These are phyloP conservation scores for Drosophila pectinifera DNA, from an alignment of 1,140 invertebrate species.

Conservation along the genomic window DNA sequence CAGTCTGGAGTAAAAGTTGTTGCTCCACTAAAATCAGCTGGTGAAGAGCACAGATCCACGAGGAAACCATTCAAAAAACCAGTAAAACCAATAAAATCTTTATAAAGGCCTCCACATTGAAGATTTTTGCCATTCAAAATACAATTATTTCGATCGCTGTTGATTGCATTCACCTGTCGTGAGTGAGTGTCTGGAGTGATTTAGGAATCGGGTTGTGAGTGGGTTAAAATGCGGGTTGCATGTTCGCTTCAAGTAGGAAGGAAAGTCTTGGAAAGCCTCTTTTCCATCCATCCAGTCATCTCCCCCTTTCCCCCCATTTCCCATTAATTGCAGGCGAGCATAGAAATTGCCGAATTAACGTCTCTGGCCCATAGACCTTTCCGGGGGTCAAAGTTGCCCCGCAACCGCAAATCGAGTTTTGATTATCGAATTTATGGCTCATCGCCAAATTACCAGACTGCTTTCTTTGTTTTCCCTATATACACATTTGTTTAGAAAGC, in stretches of 20 bases:
- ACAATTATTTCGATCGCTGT: constrained; percentile 58
- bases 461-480: constrained; percentile 42
- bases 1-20: constrained; percentile 56
- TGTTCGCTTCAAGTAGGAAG: constrained; percentile 31
- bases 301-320: constrained; percentile 18
- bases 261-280: constrained; percentile 1
- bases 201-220: constrained; percentile 33
- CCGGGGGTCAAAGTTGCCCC: constrained; percentile 36
- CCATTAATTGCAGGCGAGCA: constrained; percentile 57
- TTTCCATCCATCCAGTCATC: background rate
- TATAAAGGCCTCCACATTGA: constrained; percentile 16
- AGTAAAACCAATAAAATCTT: constrained; percentile 12
- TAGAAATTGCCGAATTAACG: constrained; percentile 52
- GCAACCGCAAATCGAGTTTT: constrained; percentile 48
- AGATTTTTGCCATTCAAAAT: constrained; percentile 55
- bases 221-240: constrained; percentile 46
- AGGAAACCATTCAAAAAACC: constrained; percentile 16
- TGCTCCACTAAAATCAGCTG: constrained; percentile 44
- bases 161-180: constrained; percentile 63
- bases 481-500: constrained; percentile 53
- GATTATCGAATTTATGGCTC: constrained; percentile 46
- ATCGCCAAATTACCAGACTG: constrained; percentile 61
- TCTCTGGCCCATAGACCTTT: constrained; percentile 54
- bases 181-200: constrained; percentile 48
- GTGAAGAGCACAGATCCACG: constrained; percentile 1